These are phyloP conservation scores for Xanthia icteritia DNA, from an alignment of 2,888 invertebrate species.

Conservation along the genomic window DNA sequence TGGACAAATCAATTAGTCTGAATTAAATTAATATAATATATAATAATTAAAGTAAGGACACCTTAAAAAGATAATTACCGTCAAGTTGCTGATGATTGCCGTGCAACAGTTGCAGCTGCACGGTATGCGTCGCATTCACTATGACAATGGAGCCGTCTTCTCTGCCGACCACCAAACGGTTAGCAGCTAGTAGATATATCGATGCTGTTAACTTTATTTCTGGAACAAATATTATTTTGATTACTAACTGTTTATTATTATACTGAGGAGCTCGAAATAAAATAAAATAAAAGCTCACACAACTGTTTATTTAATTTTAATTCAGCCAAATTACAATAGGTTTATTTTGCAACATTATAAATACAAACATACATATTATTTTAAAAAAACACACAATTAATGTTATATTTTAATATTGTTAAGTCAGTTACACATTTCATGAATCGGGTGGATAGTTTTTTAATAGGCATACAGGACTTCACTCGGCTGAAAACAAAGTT, in stretches of 20 bases:
- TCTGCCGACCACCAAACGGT: conserved; percentile 97
- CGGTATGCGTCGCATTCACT: conserved; percentile 98
- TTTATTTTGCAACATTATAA: no score
- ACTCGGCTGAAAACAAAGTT: no score
- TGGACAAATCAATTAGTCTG: no score
- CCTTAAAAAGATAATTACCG: conserved; percentile 84
- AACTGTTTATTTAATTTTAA: not conserved
- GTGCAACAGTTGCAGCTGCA: conserved; percentile 97
- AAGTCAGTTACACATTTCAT: not conserved
- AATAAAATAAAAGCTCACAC: not conserved
- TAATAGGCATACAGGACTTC: not conserved
- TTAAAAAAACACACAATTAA: not conserved
- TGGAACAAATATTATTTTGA: conserved; percentile 60
- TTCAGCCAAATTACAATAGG: no score
- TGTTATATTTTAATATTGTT: not conserved
- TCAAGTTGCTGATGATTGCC: conserved; percentile 95
- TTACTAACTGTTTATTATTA: not conserved
- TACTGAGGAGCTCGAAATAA: not conserved
- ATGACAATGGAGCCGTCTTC: conserved; percentile 99
- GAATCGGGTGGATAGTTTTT: not conserved
- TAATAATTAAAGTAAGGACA: no score
- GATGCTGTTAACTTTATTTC: conserved; percentile 96
- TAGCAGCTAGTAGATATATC: conserved; percentile 98
- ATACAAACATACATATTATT: not conserved
- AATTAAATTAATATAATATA: no score